Evolutionary conservation across 2,113 vertebrate genomes (phyloP), one percentile per base, ranked within the genome.

Genomic region (Myiozetetes cayanensis): DNA sequence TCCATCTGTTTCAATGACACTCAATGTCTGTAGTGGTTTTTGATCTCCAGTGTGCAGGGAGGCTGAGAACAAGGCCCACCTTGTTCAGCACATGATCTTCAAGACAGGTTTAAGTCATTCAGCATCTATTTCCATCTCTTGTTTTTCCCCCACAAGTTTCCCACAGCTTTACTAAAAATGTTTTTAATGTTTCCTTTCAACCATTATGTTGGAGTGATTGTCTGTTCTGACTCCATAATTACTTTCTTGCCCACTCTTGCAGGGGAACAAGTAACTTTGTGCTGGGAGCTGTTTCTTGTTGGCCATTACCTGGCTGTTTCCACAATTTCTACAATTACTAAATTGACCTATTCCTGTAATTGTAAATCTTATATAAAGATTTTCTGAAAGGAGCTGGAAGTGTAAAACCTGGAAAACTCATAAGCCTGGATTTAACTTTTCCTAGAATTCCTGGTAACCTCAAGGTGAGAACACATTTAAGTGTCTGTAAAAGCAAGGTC

Each of bases 361-460:
- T 84, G 41, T 52, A 77, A 47, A 52, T 84, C 4, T 65, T 76
- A n/a, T 0, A 4, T 37, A 9, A 85, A 44, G 6, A 41, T 68
- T 70, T 87, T 73, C 59, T 37, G 5, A 15, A 25, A 66, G 22
- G 35, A 39, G 17, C 31, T 66, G 8, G 68, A 74, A 37, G 8
- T 44, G 8, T 84, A 80, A 74, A 84, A 56, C n/a, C 15, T 74
- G 15, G 12, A 16, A 73, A 73, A 44, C 13, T 75, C 5, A 0
- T 55, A 76, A 76, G n/a, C 30, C 37, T 71, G n/a, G 28, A 23
- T 78, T 88, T 79, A 83, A 65, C 31, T 90, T 33, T 92, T 70
- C 30, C 0, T 0, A 73, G 59, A 18, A 70, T 28, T 63, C 50
- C 14, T 10, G 2, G 56, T 78, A 52, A 71, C 14, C 61, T 90